Conservation (phyloP, 2,888 invertebrate genomes). For the Meteorus colon region DNA sequence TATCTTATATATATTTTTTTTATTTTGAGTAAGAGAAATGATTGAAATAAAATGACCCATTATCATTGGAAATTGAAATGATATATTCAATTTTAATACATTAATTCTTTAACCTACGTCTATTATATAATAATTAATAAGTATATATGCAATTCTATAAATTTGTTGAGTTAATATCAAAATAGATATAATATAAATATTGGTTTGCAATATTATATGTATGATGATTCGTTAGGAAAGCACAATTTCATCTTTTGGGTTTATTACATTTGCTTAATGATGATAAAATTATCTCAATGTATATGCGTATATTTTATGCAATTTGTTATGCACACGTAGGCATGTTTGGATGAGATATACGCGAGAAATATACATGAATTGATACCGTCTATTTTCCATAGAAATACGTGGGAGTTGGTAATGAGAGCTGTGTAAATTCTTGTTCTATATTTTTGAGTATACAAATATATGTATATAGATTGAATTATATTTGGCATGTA, state of each 20-base stretch:
- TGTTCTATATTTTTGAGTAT: neutral
- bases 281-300: constrained; percentile 11
- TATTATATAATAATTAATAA: too few species aligned
- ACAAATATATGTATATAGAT: neutral
- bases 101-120: too few species aligned
- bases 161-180: too few species aligned
- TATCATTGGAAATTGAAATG: neutral
- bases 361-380: neutral
- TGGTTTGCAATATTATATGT: neutral
- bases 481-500: neutral
- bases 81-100: neutral
- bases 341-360: neutral
- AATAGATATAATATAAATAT: too few species aligned
- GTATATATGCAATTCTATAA: too few species aligned
- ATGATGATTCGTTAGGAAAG: constrained; percentile 9
- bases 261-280: constrained; percentile 14
- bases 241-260: neutral
- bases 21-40: neutral
- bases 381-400: neutral
- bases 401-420: neutral
- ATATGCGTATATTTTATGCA: neutral
- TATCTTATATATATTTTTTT: neutral
- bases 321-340: neutral
- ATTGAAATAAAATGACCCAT: neutral
- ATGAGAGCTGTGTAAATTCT: neutral